phyloP scores from a whole-genome alignment of 2,888 invertebrate species.

The Heteropelma amictum region DNA sequence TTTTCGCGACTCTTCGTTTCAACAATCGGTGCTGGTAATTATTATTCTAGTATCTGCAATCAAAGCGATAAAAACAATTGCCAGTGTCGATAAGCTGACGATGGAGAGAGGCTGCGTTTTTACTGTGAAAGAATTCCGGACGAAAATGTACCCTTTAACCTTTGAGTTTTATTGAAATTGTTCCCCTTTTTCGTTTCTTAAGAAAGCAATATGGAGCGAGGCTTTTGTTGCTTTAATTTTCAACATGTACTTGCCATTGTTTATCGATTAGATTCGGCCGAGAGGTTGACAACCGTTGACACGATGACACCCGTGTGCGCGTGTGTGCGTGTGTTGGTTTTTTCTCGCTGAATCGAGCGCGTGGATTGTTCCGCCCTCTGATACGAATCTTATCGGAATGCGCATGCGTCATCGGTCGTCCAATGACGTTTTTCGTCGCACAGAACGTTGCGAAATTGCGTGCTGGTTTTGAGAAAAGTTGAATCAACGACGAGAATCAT shows the following conservation, averaged over 20 bases:
- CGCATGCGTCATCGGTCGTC: slow-evolving; percentile 39
- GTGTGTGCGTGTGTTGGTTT: slow-evolving; percentile 16
- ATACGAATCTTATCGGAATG: slow-evolving; percentile 8
- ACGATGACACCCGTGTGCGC: slow-evolving; percentile 36
- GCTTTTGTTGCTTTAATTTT: background rate
- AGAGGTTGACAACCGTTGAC: slow-evolving; percentile 51
- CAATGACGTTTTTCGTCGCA: background rate
- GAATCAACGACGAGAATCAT: background rate
- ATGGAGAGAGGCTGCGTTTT: background rate
- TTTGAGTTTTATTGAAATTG: background rate
- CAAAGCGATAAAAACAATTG: slow-evolving; percentile 17
- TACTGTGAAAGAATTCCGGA: background rate
- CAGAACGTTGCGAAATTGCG: too few species aligned
- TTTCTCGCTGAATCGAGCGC: slow-evolving; percentile 19
- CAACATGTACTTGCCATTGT: slow-evolving; percentile 55
- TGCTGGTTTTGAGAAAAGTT: background rate
- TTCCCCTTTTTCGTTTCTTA: background rate
- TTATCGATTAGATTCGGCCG: slow-evolving; percentile 45
- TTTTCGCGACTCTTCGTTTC: background rate
- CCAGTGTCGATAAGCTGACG: background rate
- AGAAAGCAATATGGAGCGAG: background rate
- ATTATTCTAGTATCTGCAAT: too few species aligned
- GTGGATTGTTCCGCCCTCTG: slow-evolving; percentile 48
- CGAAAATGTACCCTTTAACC: background rate
- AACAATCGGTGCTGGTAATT: too few species aligned